A percentile compares a stretch with the other conserved stretches of the same genome.
phyloP scores from a whole-genome alignment of 2,888 invertebrate species.

The Scelioninae gen. 1 region DNA sequence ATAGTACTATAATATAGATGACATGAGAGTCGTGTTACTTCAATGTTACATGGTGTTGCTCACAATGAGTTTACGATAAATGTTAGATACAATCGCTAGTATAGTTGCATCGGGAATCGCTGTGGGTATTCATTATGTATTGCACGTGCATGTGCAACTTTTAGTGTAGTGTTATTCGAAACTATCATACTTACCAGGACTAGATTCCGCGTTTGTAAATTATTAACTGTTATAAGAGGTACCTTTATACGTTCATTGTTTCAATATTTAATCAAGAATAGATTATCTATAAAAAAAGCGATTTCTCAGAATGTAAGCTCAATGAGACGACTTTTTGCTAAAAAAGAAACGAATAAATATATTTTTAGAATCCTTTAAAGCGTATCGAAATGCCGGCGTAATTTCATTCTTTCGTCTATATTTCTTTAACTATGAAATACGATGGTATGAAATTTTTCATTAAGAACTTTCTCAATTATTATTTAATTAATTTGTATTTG shows the following conservation, averaged over 20 bases:
- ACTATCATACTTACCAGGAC: slow-evolving; percentile 69
- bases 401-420: no score
- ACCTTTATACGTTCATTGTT: slow-evolving; percentile 57
- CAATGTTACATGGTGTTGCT: slow-evolving; percentile 69
- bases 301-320: slow-evolving; percentile 49
- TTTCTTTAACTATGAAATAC: no score
- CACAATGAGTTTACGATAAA: slow-evolving; percentile 70
- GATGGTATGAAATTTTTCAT: no score
- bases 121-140: slow-evolving; percentile 66
- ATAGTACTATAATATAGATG: slow-evolving; percentile 66
- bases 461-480: no score
- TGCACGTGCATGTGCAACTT: slow-evolving; percentile 63
- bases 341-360: slow-evolving; percentile 17
- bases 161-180: slow-evolving; percentile 67
- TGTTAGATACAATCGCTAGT: slow-evolving; percentile 67
- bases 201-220: slow-evolving; percentile 68
- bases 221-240: slow-evolving; percentile 65
- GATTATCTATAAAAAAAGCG: slow-evolving; percentile 64
- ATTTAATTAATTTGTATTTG: no score
- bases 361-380: slow-evolving; percentile 29
- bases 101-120: slow-evolving; percentile 66
- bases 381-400: no score
- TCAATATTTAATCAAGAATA: slow-evolving; percentile 64
- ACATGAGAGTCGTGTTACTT: slow-evolving; percentile 64
- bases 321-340: slow-evolving; percentile 25